A percentile compares a stretch with the other conserved stretches of the same genome.
Conservation (phyloP, 2,113 vertebrate species). For the Brienomyrus brachyistius region DNA sequence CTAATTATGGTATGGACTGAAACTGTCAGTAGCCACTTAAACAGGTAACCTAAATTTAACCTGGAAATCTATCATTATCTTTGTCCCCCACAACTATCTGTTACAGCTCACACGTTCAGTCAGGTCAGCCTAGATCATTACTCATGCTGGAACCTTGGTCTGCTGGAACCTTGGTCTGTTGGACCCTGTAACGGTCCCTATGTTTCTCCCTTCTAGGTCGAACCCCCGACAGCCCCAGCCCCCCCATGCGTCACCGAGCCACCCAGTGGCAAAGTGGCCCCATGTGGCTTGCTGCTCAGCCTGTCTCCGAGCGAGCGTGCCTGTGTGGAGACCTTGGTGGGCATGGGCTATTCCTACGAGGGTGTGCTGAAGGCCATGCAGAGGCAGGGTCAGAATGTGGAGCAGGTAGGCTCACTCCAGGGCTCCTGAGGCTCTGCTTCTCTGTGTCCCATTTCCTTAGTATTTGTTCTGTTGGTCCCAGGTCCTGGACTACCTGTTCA, state of each 20-base stretch:
- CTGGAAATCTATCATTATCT: not conserved
- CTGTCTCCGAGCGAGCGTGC: slow-evolving; percentile 79
- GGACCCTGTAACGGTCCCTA: not conserved
- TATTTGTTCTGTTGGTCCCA: slow-evolving; percentile 30
- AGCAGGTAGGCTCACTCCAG: slow-evolving; percentile 66
- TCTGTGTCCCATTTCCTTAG: not conserved
- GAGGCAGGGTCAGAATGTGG: slow-evolving; percentile 88
- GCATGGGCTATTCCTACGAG: slow-evolving; percentile 90
- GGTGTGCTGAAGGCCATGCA: slow-evolving; percentile 89
- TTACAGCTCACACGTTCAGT: not conserved
- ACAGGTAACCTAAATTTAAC: not conserved
- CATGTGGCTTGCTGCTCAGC: slow-evolving; percentile 52
- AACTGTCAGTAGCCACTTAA: not conserved
- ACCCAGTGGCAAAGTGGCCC: not conserved
- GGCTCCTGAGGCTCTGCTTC: not conserved
- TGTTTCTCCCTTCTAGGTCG: not conserved
- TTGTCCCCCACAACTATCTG: not conserved
- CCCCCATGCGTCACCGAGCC: slow-evolving; percentile 25
- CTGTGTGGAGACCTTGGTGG: slow-evolving; percentile 82
- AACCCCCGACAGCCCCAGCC: not conserved
- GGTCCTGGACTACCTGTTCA: slow-evolving; percentile 91
- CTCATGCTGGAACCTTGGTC: not conserved
- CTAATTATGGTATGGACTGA: not conserved
- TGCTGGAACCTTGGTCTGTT: not conserved
- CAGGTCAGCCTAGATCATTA: not conserved